phyloP scores from a whole-genome alignment of 2,888 invertebrate genomes.

The Caenorhabditis sp. region DNA sequence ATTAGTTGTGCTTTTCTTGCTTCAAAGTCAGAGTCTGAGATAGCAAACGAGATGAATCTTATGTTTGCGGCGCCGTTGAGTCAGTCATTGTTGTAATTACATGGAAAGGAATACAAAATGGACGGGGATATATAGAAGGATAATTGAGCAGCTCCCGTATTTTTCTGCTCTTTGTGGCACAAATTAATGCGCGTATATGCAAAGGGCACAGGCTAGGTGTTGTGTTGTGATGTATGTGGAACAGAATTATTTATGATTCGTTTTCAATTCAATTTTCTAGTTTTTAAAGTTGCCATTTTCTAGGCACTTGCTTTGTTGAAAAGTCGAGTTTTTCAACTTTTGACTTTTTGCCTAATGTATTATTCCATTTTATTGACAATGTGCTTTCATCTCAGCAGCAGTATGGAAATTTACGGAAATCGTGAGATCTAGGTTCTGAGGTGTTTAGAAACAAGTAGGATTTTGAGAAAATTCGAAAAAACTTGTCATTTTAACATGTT shows the following conservation, averaged over 20 bases:
- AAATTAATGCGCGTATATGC: constrained; percentile 30
- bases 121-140: constrained; percentile 4
- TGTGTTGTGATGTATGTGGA: constrained; percentile 5
- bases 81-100: constrained; percentile 55
- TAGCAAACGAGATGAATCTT: constrained; percentile 48
- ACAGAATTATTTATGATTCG: constrained; percentile 49
- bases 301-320: neutral
- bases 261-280: too few relatives aligned
- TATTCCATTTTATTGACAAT: constrained; percentile 6
- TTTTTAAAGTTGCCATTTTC: constrained; percentile 20
- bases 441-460: too few relatives aligned
- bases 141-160: constrained; percentile 40
- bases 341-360: constrained; percentile 5
- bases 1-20: constrained; percentile 21
- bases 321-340: constrained; percentile 20
- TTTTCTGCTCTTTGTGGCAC: constrained; percentile 30
- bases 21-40: neutral
- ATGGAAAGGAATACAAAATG: constrained; percentile 19
- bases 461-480: too few relatives aligned
- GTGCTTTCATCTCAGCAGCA: too few relatives aligned
- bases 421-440: too few relatives aligned
- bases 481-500: constrained; percentile 24
- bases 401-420: too few relatives aligned
- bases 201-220: constrained; percentile 51
- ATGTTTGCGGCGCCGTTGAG: constrained; percentile 26